A percentile compares a stretch with the other conserved stretches of the same genome.
These are phyloP conservation scores for Cinara cedri DNA, from an alignment of 2,888 invertebrate genomes.

Conservation along the genomic window DNA sequence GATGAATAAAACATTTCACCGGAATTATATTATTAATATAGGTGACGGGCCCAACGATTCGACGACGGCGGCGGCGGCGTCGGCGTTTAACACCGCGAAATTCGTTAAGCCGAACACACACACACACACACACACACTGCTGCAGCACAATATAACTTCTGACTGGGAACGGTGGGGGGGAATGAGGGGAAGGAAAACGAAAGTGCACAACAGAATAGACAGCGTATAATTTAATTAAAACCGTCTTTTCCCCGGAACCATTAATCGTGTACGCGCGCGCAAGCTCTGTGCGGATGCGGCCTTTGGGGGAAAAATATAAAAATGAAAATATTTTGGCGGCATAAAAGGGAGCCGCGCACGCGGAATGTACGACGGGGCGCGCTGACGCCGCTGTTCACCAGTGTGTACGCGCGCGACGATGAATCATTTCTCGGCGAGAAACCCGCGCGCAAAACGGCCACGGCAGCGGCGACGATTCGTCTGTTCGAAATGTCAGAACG, in stretches of 20 bases:
- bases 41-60: no score
- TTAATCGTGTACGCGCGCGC: constrained; percentile 24
- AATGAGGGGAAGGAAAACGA: constrained; percentile 22
- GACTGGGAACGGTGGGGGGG: no score
- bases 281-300: neutral
- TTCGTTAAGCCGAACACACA: constrained; percentile 26
- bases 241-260: constrained; percentile 32
- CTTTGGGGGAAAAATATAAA: constrained; percentile 5
- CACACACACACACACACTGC: no score
- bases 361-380: neutral
- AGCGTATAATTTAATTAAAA: constrained; percentile 52
- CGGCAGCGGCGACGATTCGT: neutral
- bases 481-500: constrained; percentile 40
- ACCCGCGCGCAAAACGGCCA: neutral
- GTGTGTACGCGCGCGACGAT: constrained; percentile 19
- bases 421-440: constrained; percentile 42
- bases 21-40: no score
- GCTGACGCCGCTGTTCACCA: no score
- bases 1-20: constrained; percentile 5
- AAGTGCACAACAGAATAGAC: neutral
- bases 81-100: neutral
- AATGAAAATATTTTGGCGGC: constrained; percentile 35
- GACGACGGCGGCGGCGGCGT: neutral
- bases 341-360: constrained; percentile 24
- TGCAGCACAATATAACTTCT: constrained; percentile 33